Base-by-base conservation (phyloP, 2,888 invertebrate species). In the Calameuta pallipes region DNA sequence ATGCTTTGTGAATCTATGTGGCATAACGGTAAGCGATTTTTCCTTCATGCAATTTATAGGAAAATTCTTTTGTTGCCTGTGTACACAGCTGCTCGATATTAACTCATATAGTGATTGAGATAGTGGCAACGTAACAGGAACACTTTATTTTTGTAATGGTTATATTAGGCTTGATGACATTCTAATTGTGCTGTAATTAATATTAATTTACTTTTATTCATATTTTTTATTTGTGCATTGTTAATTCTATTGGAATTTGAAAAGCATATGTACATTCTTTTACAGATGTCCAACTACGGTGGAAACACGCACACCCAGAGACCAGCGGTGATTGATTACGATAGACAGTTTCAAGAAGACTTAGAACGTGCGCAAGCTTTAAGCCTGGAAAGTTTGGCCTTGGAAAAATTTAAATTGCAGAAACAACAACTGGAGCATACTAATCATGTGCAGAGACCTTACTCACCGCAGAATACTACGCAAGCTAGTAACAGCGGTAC, bases 361-460 rank as follows among this genome's bases (percentile, higher is more conserved):
- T 92, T 97, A 90, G 97, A 97, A 92, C 95, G 96, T 91, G 97
- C 97, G 1, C 96, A 96, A 90, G 97, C 97, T 76, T 92, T 97
- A 75, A 97, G 97, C 92, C 93, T 97, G 89, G 97, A 97, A 92
- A 96, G 96, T 88, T 93, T 97, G 84, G 97, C 97, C 70, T 92
- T 97, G 83, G 97, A 97, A 89, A 95, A 96, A 89, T 97, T 96
- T 91, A 94, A 94, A 85, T 94, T 96, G 82, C 94, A 95, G 91
- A 96, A 95, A 91, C 93, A 94, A 79, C 89, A 87, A 76, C 85
- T 85, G 33, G 88, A 89, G 12, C 87, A 84, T 79, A 83, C 80
- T 13, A 86, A 81, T 79, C 83, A 83, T 79, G 83, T 79, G n/a
- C 85, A 82, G 34, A 81, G 85, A 75, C 75, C 82, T 12, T 83